Percentiles rank a stretch among this genome's conserved stretches.
Conservation (phyloP, 2,113 vertebrate genomes). For the Pyxicephalus adspersus region DNA sequence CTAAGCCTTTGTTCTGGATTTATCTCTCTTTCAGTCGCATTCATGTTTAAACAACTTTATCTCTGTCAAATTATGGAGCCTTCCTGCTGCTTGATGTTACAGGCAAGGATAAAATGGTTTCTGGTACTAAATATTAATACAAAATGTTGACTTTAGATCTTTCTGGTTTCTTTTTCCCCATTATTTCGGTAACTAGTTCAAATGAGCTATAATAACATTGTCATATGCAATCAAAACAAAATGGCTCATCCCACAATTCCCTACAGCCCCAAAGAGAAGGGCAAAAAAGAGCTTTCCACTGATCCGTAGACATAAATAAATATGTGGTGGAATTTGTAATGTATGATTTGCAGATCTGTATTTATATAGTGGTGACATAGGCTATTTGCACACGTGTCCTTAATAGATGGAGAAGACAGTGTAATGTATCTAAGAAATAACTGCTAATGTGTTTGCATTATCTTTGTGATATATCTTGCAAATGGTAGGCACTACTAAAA, state of each 20-base stretch:
- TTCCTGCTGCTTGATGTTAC: constrained; percentile 62
- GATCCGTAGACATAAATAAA: constrained; percentile 56
- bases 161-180: constrained; percentile 56
- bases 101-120: constrained; percentile 61
- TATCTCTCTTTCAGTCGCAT: constrained; percentile 68
- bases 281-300: constrained; percentile 39
- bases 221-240: constrained; percentile 53
- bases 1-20: constrained; percentile 58
- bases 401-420: constrained; percentile 49
- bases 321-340: constrained; percentile 51
- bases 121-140: constrained; percentile 61
- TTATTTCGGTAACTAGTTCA: constrained; percentile 47
- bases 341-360: constrained; percentile 54
- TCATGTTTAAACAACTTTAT: constrained; percentile 72
- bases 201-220: constrained; percentile 55
- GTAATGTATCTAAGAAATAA: constrained; percentile 51
- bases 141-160: constrained; percentile 57
- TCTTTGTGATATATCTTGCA: constrained; percentile 27
- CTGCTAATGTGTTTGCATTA: constrained; percentile 41
- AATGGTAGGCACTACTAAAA: constrained; percentile 7
- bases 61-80: constrained; percentile 65
- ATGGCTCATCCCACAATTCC: constrained; percentile 48
- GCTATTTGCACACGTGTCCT: constrained; percentile 50
- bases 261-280: constrained; percentile 30
- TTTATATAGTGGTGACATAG: constrained; percentile 55